Evolutionary conservation across 2,888 invertebrate genomes (phyloP), one percentile per base, ranked within the genome.

Genomic region (Poecilobothrus nobilitatus): DNA sequence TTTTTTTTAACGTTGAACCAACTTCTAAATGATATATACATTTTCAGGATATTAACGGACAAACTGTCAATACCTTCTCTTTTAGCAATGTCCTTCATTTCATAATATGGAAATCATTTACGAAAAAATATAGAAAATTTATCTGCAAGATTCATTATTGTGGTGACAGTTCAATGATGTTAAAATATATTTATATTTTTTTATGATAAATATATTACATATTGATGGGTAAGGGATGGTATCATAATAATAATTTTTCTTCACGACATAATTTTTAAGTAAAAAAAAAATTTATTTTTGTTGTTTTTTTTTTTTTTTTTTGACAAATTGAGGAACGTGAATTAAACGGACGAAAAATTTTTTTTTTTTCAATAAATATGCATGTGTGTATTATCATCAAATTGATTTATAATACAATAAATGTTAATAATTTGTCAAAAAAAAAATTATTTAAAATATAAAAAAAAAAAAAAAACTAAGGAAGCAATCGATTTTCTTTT

Each of bases 341-440:
- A 37, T 37, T 12, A 53, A 3, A 12, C 9, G 9, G 6, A 12
- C 53, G 53, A 18, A 18, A 53, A 18, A 2, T 53, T 53, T 53
- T 53, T 53, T 53, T 53, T 53, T 6, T 53, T 53, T 18, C 3
- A 15, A 4, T 27, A 4, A 27, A 2, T 4, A 27, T 27, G 5
- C 2, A 27, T 27, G 5, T 27, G 27, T 27, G 27, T 53, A 53
- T 53, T 53, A 18, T 53, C 12, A 18, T 53, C 5, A 53, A 18
- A 53, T 53, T 53, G 18, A 53, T 53, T 53, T 53, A 53, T 53
- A 53, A n/a, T n/a, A 53, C 53, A 53, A 4, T 53, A 53, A 53
- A 53, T 53, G 53, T 53, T 53, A 53, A 53, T 53, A 53, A 53
- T 53, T 53, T 53, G 15, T 53, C 53, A 53, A 53, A n/a, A 53